These are phyloP conservation scores for Oryzias javanicus DNA, from an alignment of 2,113 vertebrate species.

Conservation along the genomic window DNA sequence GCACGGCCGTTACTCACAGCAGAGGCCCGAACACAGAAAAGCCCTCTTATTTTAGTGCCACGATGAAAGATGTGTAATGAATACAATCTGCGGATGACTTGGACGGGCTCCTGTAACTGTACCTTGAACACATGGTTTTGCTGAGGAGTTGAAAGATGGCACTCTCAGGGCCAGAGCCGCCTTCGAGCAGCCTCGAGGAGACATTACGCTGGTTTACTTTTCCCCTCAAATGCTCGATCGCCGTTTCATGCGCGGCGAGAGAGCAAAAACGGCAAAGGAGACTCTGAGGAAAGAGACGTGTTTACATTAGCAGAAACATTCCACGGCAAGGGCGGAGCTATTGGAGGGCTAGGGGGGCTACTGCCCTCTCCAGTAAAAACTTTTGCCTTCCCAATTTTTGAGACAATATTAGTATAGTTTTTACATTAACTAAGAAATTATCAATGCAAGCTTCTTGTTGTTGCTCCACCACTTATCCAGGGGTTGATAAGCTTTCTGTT, in stretches of 20 bases:
- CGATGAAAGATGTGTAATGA: constrained; percentile 68
- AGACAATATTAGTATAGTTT: no score
- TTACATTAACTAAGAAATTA: no score
- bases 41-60: constrained; percentile 46
- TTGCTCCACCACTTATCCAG: constrained; percentile 37
- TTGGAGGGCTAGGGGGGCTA: no score
- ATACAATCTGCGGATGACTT: constrained; percentile 59
- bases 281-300: constrained; percentile 55
- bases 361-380: no score
- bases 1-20: constrained; percentile 11
- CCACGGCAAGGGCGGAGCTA: no score
- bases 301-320: constrained; percentile 78
- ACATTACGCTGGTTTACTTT: constrained; percentile 75
- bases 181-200: constrained; percentile 66
- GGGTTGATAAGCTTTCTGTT: constrained; percentile 74
- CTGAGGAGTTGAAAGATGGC: constrained; percentile 79
- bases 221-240: constrained; percentile 41
- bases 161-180: constrained; percentile 70
- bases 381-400: no score
- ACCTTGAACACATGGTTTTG: constrained; percentile 78
- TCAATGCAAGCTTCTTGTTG: no score
- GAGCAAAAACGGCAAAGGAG: constrained; percentile 34
- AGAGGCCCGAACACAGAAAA: constrained; percentile 38
- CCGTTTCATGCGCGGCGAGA: constrained; percentile 53
- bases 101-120: constrained; percentile 64